Evolutionary conservation across 1,140 invertebrate genomes (phyloP).

Genomic region (Leptinotarsa texana): DNA sequence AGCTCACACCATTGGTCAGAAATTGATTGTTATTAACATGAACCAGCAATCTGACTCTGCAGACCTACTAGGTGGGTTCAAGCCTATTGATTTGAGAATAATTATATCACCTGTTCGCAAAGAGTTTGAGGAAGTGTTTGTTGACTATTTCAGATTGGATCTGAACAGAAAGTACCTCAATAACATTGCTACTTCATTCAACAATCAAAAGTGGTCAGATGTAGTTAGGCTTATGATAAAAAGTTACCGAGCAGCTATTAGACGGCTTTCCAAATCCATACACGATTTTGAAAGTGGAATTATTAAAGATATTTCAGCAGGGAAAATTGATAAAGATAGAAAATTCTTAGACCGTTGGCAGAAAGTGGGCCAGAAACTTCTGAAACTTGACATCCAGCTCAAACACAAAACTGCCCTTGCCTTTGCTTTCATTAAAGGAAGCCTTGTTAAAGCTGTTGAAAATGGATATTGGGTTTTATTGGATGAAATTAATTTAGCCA

Average conservation of each 20-base stretch:
- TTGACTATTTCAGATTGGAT: slow-evolving; percentile 74
- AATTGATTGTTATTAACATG: slow-evolving; percentile 96
- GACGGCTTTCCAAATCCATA: slow-evolving; percentile 49
- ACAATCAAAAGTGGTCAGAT: slow-evolving; percentile 71
- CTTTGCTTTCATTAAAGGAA: slow-evolving; percentile 93
- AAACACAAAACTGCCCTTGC: slow-evolving; percentile 74
- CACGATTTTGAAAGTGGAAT: slow-evolving; percentile 20
- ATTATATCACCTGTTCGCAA: slow-evolving; percentile 76
- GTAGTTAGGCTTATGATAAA: slow-evolving; percentile 78
- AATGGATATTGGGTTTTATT: slow-evolving; percentile 93
- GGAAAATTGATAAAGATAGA: slow-evolving; percentile 49
- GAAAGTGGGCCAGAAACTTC: slow-evolving; percentile 69
- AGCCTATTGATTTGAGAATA: slow-evolving; percentile 90
- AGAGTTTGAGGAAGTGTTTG: slow-evolving; percentile 86
- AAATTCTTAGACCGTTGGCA: slow-evolving; percentile 56
- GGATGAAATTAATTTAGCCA: slow-evolving; percentile 97
- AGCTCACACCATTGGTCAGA: slow-evolving; percentile 79
- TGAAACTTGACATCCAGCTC: slow-evolving; percentile 72
- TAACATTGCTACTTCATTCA: slow-evolving; percentile 77
- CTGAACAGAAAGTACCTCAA: slow-evolving; percentile 85
- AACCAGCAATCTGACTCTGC: slow-evolving; percentile 98
- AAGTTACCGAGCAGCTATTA: slow-evolving; percentile 70
- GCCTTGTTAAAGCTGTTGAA: slow-evolving; percentile 86
- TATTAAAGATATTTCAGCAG: slow-evolving; percentile 36
- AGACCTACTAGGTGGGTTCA: slow-evolving; percentile 95